Evolutionary conservation across 1,140 invertebrate species (phyloP), one percentile per base, ranked within the genome.

Genomic region (Drosophila equinoxialis): DNA sequence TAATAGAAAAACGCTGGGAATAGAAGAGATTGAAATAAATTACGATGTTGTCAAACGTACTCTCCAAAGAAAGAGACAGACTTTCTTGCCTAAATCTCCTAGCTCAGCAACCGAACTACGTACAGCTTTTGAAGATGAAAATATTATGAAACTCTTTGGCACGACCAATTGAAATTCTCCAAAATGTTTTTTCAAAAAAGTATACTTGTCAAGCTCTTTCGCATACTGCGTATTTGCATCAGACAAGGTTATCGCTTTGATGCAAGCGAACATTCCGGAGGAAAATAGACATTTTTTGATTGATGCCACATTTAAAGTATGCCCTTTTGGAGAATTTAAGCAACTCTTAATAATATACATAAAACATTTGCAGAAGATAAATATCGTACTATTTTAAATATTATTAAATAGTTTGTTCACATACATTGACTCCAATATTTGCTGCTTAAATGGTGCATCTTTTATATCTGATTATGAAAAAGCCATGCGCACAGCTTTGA

Each of bases 391-490:
- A 11, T 14, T 39, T 61, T 23, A 23, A 20, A 20, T 39, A 39
- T 62, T 17, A 62, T 23, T 42, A n/a, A 41, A 45, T 62, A 62
- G 23, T 14, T 45, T 45, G 33, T 60, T 33, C 33, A 35, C 30
- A 33, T 60, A 60, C 33, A 39, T 60, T 60, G 58, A 33, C 37
- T 23, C 23, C 23, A 23, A 23, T 23, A 23, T 23, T 23, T 23
- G 23, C 23, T 62, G 59, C 14, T 45, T 61, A 39, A 61, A 61
- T 41, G 59, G 26, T 59, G 57, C 57, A 59, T 59, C 57, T 35
- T 59, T 59, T 30, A 59, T 59, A 26, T 59, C 57, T 59, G 59
- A 61, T 61, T 61, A 61, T 61, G 59, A 61, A 45, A 61, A n/a
- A 26, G 59, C 59, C 30, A 61, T 61, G 30, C 59, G 30, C 17